These are phyloP conservation scores for Xestoiulus laeticollis DNA, from an alignment of 2,888 invertebrate species.

Conservation along the genomic window DNA sequence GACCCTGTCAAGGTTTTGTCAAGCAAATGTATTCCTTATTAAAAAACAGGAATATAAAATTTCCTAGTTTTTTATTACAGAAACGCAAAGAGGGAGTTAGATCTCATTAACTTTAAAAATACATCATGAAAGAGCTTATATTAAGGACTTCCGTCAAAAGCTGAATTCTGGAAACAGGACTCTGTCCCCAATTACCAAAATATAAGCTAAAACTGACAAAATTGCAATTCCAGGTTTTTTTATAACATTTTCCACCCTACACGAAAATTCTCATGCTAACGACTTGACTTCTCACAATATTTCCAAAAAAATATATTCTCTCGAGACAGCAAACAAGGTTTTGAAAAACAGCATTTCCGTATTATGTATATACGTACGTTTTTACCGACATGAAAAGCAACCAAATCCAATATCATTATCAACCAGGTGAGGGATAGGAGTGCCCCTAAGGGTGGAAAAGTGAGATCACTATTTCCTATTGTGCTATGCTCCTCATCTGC, in stretches of 20 bases:
- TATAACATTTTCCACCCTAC: background rate
- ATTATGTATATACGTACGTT: background rate
- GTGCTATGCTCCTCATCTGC: background rate
- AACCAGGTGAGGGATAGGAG: background rate
- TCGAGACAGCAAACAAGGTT: background rate
- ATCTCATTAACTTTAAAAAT: background rate
- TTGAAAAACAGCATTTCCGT: background rate
- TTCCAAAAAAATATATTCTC: background rate
- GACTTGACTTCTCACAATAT: background rate
- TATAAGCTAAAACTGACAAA: background rate
- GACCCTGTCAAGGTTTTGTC: too few relatives aligned
- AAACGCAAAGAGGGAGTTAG: background rate
- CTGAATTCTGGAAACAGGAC: background rate
- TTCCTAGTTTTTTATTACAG: background rate
- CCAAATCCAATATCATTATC: constrained; percentile 31
- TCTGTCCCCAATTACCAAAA: background rate
- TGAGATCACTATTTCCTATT: constrained; percentile 7
- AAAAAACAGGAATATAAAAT: background rate
- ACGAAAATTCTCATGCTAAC: background rate
- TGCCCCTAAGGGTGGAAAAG: background rate
- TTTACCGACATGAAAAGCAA: background rate
- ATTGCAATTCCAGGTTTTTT: background rate
- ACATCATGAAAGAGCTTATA: background rate
- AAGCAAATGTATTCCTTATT: too few relatives aligned
- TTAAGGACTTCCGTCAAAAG: background rate